A percentile compares a stretch with the other conserved stretches of the same genome.
phyloP scores from a whole-genome alignment of 2,888 invertebrate genomes.

The Byasa hedistus region DNA sequence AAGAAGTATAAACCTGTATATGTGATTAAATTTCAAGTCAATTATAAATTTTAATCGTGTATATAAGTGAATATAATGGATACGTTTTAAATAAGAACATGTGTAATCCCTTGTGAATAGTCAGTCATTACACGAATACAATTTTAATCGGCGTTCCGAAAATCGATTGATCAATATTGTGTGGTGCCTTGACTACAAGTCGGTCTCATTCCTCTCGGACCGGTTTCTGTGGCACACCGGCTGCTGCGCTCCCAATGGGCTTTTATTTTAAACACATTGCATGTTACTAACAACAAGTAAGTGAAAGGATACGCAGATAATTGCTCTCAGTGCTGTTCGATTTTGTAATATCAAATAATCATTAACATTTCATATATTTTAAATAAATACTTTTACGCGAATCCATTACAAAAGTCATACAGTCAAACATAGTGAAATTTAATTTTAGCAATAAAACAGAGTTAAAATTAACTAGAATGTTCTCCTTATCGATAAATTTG shows the following conservation, averaged over 20 bases:
- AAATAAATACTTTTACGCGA: conserved; percentile 8
- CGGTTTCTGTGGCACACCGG: conserved; percentile 71
- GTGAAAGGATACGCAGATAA: conserved; percentile 77
- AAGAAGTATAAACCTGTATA: too few species aligned
- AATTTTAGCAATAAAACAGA: conserved; percentile 8
- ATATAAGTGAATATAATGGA: background rate
- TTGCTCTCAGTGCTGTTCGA: conserved; percentile 67
- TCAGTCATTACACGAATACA: conserved; percentile 21
- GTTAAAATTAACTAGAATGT: conserved; percentile 11
- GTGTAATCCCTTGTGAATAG: background rate
- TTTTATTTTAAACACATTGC: conserved; percentile 50
- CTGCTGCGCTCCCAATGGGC: conserved; percentile 61
- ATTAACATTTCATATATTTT: conserved; percentile 38
- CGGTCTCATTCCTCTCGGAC: conserved; percentile 70
- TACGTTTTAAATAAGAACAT: background rate
- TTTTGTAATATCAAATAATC: conserved; percentile 60
- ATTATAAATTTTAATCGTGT: too few species aligned
- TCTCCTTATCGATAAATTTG: conserved; percentile 41
- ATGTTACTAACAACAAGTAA: conserved; percentile 55
- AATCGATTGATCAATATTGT: conserved; percentile 76
- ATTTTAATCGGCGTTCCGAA: conserved; percentile 55
- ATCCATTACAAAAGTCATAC: conserved; percentile 10
- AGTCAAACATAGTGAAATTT: conserved; percentile 9
- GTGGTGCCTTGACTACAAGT: conserved; percentile 69
- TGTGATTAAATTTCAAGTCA: too few species aligned